Conservation (phyloP, 2,888 invertebrate species). For the Cataglyphis albicans region DNA sequence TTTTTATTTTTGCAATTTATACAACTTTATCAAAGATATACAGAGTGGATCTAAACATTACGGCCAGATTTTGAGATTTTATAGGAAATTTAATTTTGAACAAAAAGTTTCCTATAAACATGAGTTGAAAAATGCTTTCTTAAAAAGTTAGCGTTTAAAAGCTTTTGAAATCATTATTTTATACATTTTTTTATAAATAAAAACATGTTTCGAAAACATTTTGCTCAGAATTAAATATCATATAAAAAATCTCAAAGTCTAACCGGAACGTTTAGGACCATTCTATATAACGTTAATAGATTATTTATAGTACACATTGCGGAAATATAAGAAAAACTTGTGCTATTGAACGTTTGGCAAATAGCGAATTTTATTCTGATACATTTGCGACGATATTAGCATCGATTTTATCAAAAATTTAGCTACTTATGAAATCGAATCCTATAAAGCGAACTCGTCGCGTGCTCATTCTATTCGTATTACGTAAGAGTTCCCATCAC, state of each 20-base stretch:
- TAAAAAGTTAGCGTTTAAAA: too few species aligned
- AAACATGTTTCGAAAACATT: too few species aligned
- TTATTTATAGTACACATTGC: neutral
- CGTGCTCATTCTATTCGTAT: slow-evolving; percentile 35
- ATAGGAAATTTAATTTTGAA: too few species aligned
- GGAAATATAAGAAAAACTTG: neutral
- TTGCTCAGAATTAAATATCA: too few species aligned
- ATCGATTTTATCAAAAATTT: slow-evolving; percentile 21
- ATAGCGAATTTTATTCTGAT: neutral
- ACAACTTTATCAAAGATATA: neutral
- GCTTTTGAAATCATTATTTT: too few species aligned
- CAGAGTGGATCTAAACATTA: too few species aligned
- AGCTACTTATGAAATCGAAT: slow-evolving; percentile 55
- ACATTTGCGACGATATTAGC: neutral
- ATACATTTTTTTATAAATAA: too few species aligned
- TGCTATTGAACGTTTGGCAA: neutral
- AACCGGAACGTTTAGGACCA: too few species aligned
- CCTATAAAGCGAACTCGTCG: slow-evolving; percentile 10
- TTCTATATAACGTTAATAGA: neutral
- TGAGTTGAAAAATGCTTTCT: too few species aligned
- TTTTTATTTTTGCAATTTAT: neutral
- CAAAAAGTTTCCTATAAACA: too few species aligned
- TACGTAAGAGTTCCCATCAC: slow-evolving; percentile 39
- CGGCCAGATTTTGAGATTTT: too few species aligned
- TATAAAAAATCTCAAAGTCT: too few species aligned